Evolutionary conservation across 2,888 invertebrate genomes (phyloP).

Genomic region (Dorcus hopei): DNA sequence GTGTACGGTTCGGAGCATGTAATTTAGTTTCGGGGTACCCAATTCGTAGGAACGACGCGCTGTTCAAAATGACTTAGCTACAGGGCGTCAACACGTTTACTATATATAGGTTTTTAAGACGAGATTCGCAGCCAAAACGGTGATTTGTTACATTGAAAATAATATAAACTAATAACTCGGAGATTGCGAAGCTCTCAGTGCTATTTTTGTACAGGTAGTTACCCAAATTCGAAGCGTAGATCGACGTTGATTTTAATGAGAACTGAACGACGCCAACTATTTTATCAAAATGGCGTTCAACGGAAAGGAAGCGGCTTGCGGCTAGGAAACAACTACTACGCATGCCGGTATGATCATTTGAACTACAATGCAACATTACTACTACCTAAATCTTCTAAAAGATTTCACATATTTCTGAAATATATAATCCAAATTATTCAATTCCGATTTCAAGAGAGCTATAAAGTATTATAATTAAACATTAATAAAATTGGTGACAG

Average conservation of each 20-base stretch:
- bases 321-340: not conserved
- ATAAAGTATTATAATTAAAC: no score
- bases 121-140: conserved; percentile 50
- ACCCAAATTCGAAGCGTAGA: conserved; percentile 48
- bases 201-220: conserved; percentile 47
- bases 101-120: conserved; percentile 32
- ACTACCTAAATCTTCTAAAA: not conserved
- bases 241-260: conserved; percentile 16
- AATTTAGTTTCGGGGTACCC: conserved; percentile 26
- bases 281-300: conserved; percentile 17
- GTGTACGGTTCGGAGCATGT: conserved; percentile 16
- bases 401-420: no score
- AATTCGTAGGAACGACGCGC: conserved; percentile 27
- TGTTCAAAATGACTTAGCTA: conserved; percentile 41
- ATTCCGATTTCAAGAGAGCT: no score
- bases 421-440: no score
- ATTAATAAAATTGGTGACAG: no score
- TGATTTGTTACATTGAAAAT: conserved; percentile 38
- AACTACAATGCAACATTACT: not conserved
- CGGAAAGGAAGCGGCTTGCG: not conserved
- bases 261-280: conserved; percentile 11
- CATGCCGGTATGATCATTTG: not conserved
- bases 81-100: conserved; percentile 36
- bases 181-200: conserved; percentile 46
- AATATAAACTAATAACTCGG: conserved; percentile 42